Evolutionary conservation across 2,113 vertebrate genomes (phyloP).

Genomic region (Amblyopsis rosae): DNA sequence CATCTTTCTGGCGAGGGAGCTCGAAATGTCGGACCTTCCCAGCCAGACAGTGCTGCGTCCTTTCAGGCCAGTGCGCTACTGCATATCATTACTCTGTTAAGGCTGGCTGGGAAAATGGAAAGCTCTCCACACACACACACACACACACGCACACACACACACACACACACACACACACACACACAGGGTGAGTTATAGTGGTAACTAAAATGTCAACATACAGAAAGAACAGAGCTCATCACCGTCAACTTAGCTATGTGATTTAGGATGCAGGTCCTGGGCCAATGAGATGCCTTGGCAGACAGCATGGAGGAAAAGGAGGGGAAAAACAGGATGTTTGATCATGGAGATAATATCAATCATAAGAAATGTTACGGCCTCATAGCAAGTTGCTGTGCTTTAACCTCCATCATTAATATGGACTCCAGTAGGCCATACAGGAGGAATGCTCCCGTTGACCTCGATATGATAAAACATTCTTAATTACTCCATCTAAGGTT

Average conservation of each 20-base stretch:
- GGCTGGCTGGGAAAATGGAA: constrained; percentile 3
- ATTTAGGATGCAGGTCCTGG: constrained; percentile 23
- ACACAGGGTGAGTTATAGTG: constrained; percentile 28
- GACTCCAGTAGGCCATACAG: too few species aligned
- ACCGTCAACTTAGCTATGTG: constrained; percentile 16
- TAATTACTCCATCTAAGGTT: constrained; percentile 53
- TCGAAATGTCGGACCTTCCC: too few species aligned
- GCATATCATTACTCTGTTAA: too few species aligned
- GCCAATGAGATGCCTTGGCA: constrained; percentile 10
- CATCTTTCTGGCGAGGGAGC: too few species aligned
- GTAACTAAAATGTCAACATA: constrained; percentile 41
- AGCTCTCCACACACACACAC: constrained; percentile 7
- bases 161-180: constrained; percentile 9
- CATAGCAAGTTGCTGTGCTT: constrained; percentile 12
- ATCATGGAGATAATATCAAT: constrained; percentile 36
- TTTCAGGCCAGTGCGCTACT: too few species aligned
- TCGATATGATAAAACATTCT: constrained; percentile 30
- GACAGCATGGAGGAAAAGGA: neutral
- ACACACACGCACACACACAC: neutral
- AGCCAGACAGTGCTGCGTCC: too few species aligned
- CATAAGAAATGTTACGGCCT: constrained; percentile 10
- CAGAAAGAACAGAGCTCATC: constrained; percentile 39
- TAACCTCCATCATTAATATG: too few species aligned
- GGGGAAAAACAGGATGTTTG: constrained; percentile 18
- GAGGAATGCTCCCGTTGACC: constrained; percentile 9